These are phyloP conservation scores for Muscina levida DNA, from an alignment of 2,888 invertebrate genomes.

Conservation along the genomic window DNA sequence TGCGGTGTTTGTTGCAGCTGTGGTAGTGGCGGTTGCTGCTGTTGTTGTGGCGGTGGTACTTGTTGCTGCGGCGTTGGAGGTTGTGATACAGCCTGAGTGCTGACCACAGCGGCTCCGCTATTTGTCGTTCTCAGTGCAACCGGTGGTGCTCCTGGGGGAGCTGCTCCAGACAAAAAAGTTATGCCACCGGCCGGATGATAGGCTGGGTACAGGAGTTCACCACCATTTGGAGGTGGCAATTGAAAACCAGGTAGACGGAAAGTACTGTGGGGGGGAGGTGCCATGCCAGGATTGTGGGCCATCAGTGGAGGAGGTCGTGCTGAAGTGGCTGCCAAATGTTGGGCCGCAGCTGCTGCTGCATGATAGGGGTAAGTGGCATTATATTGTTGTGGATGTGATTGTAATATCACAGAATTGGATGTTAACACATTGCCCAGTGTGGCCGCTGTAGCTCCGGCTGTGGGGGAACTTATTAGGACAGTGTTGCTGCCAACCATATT, in stretches of 20 bases:
- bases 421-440: conserved; percentile 71
- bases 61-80: conserved; percentile 69
- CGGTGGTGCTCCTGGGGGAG: conserved; percentile 69
- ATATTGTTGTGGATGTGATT: conserved; percentile 72
- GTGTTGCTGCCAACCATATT: conserved; percentile 68
- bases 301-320: conserved; percentile 74
- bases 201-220: conserved; percentile 82
- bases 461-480: conserved; percentile 76
- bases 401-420: conserved; percentile 73
- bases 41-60: conserved; percentile 71
- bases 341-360: conserved; percentile 67
- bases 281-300: conserved; percentile 73
- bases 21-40: conserved; percentile 74
- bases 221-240: conserved; percentile 81
- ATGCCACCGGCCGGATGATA: conserved; percentile 73
- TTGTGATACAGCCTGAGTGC: conserved; percentile 62
- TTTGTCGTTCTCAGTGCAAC: conserved; percentile 65
- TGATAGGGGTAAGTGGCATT: conserved; percentile 77
- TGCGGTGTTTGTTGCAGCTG: conserved; percentile 73
- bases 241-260: conserved; percentile 79
- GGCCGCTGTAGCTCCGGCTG: conserved; percentile 70
- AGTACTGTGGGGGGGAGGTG: conserved; percentile 71
- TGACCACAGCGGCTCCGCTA: conserved; percentile 62
- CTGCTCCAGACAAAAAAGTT: conserved; percentile 71
- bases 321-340: conserved; percentile 72